phyloP scores from a whole-genome alignment of 2,797 vertebrate genomes.

The Falco rusticolus region DNA sequence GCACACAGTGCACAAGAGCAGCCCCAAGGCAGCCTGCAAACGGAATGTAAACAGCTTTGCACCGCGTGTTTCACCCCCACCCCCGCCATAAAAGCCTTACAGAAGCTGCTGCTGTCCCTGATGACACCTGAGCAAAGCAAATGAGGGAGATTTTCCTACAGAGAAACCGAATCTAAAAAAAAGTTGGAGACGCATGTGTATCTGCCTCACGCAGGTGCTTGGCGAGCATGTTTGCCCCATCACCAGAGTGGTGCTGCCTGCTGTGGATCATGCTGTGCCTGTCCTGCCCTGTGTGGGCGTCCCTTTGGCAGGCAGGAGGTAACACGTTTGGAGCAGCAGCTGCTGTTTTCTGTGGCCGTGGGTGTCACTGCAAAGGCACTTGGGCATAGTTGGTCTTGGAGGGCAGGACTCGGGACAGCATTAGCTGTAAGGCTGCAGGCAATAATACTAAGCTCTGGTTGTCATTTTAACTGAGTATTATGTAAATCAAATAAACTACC shows the following conservation, averaged over 20 bases:
- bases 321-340: background rate
- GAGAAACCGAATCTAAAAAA: background rate
- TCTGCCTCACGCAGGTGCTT: background rate
- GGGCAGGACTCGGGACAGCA: background rate
- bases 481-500: background rate
- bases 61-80: fast-evolving
- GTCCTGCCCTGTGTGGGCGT: background rate
- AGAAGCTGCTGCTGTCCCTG: background rate
- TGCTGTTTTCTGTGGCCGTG: background rate
- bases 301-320: background rate
- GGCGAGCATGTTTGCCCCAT: fast-evolving
- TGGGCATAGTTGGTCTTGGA: background rate
- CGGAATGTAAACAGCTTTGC: fast-evolving
- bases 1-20: fast-evolving
- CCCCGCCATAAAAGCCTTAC: background rate
- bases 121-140: background rate
- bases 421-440: background rate
- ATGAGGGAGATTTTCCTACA: background rate
- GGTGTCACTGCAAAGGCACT: background rate
- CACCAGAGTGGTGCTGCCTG: background rate
- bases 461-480: background rate
- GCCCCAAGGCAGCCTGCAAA: background rate
- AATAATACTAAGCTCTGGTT: background rate
- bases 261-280: background rate
- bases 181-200: fast-evolving